Evolutionary conservation across 2,888 invertebrate genomes (phyloP).

Genomic region (Amiota communis): DNA sequence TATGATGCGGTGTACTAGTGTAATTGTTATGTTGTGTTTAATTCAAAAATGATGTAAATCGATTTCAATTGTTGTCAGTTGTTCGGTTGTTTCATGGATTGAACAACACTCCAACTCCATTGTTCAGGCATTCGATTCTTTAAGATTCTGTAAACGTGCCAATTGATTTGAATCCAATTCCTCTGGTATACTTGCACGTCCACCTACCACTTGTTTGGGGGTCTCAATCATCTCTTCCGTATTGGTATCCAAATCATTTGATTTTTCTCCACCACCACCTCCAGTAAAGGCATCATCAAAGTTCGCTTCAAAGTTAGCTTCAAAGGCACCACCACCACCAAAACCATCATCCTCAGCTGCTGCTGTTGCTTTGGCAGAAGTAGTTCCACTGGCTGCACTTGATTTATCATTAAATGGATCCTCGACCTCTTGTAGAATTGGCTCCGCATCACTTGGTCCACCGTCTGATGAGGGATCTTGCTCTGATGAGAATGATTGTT

Average conservation of each 20-base stretch:
- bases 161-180: constrained; percentile 91
- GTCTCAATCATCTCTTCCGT: constrained; percentile 68
- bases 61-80: no score
- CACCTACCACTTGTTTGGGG: constrained; percentile 83
- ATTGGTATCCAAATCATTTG: constrained; percentile 49
- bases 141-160: constrained; percentile 88
- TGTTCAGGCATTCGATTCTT: constrained; percentile 90
- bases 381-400: constrained; percentile 26
- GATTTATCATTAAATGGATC: constrained; percentile 69
- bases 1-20: no score
- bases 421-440: constrained; percentile 61
- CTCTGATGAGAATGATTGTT: constrained; percentile 61
- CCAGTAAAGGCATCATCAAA: constrained; percentile 73
- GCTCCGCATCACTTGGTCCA: constrained; percentile 48
- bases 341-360: constrained; percentile 46
- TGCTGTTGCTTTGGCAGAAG: constrained; percentile 23
- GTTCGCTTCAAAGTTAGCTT: constrained; percentile 72
- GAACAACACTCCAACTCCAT: background rate
- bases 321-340: constrained; percentile 62
- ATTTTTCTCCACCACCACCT: constrained; percentile 49
- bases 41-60: no score
- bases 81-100: no score
- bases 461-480: constrained; percentile 55
- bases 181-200: constrained; percentile 88
- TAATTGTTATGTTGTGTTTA: no score